These are phyloP conservation scores for Ophthalmolycus amberensis DNA, from an alignment of 2,113 vertebrate genomes.

Conservation along the genomic window DNA sequence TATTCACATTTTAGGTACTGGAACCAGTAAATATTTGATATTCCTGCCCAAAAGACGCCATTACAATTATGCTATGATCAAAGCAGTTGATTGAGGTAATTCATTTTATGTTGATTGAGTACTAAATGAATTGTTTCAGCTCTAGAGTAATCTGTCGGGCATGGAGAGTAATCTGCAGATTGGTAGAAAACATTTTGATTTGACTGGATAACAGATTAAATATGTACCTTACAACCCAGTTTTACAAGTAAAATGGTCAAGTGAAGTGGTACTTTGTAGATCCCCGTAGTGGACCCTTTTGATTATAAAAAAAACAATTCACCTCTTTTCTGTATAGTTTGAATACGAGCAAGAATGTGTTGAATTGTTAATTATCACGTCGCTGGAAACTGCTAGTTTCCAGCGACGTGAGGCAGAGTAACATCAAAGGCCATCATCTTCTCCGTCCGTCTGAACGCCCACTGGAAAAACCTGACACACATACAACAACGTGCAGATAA, in stretches of 20 bases:
- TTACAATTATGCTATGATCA: neutral
- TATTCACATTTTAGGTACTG: neutral
- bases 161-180: neutral
- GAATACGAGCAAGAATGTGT: neutral
- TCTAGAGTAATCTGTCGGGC: neutral
- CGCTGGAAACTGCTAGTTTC: constrained; percentile 27
- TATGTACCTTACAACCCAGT: neutral
- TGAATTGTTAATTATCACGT: neutral
- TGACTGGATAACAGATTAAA: neutral
- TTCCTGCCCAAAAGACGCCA: neutral
- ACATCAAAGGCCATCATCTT: constrained; percentile 22
- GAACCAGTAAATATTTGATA: neutral
- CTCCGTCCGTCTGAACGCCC: neutral
- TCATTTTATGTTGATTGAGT: neutral
- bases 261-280: neutral
- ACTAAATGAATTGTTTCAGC: neutral
- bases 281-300: neutral
- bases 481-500: too few relatives aligned
- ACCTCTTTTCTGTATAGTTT: neutral
- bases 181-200: neutral
- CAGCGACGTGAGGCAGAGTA: neutral
- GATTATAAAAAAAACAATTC: neutral
- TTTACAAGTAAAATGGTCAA: neutral
- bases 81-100: neutral
- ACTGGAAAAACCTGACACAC: neutral